Base-by-base conservation (phyloP, 2,888 invertebrate genomes). In the Trichacis sp. region DNA sequence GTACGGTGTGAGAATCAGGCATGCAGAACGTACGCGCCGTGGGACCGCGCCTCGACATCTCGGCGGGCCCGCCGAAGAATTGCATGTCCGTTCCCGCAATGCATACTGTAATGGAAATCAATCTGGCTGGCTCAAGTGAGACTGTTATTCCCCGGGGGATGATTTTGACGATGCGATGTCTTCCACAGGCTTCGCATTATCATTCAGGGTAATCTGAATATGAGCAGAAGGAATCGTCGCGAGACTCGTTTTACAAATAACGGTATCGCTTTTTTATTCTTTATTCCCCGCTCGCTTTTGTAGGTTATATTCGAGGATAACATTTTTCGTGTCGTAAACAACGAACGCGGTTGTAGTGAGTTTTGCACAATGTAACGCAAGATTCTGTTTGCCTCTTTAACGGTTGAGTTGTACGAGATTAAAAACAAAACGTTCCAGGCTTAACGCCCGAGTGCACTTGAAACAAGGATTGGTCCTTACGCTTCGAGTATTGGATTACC, bases 51-150 rank as follows among this genome's bases (percentile, higher is more conserved):
- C 61, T 62, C 62, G 59, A 63, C 67, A 65, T 59, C 65, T 61
- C 47, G 60, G 40, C 43, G 67, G 40, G 62, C 59, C 54, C 51
- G 51, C 56, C 61, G 59, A 55, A 64, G 62, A 56, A 68, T 64
- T 55, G 65, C 62, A 71, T 68, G 57, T n/a, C n/a, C n/a, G n/a
- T 54, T 50, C 68, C 56, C 64, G 64, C 68, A 56, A 56, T 64
- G 63, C 63, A 64, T 65, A 71, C 73, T 76, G 71, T 75, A 75
- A 78, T 76, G 74, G 73, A 73, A 77, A 77, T 77, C 74, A 76
- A 76, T 73, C 73, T 69, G 71, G 74, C 73, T 72, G n/a, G n/a
- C n/a, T n/a, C n/a, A n/a, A n/a, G n/a, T n/a, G n/a, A n/a, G 64
- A 68, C 50, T 64, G 63, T 63, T 45, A 36, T 61, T 68, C 64